Evolutionary conservation across 2,888 invertebrate species (phyloP), one percentile per base, ranked within the genome.

Genomic region (Lottia gigantea): DNA sequence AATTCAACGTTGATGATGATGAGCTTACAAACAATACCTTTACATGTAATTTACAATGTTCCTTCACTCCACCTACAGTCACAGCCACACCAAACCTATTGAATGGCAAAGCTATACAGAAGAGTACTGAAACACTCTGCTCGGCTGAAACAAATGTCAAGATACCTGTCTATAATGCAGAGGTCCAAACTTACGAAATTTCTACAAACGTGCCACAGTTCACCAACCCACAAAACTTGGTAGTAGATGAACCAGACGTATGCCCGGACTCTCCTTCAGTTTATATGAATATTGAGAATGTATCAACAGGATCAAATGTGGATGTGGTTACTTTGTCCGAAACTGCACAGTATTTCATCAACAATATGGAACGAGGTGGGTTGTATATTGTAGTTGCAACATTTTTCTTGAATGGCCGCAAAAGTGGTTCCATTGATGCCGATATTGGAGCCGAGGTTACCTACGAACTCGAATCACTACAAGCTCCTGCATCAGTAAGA

Each of bases 141-240:
- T 79, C 80, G 16, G 82, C 80, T 63, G 78, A 80, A 12, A 80
- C 80, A 64, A 82, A 82, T 64, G 74, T 82, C 19, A 55, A 81
- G 64, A 72, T 83, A 14, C 80, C 83, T 1, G 66, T 83, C 16
- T 82, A 76, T 63, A 76, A 77, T 62, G 71, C 66, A 0, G 67
- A 67, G 16, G 67, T 75, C 7, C 64, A 55, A 19, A 76, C 74
- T 40, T 80, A 76, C 66, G 70, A 71, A 7, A 68, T 83, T 3
- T 75, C 77, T 16, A 82, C 83, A 11, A 75, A 71, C 55, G 69
- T 77, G 31, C 82, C 81, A 11, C 76, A 73, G 49, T 83, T 81
- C 70, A 69, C 65, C 14, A 71, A 80, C 12, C 80, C 77, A 65
- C 49, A 64, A 62, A 81, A 82, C 73, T 68, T 68, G 3, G 68